Conservation (phyloP, 37 sponge, comb jelly and placozoan genomes). For the Diacarnus erythraeanus region DNA sequence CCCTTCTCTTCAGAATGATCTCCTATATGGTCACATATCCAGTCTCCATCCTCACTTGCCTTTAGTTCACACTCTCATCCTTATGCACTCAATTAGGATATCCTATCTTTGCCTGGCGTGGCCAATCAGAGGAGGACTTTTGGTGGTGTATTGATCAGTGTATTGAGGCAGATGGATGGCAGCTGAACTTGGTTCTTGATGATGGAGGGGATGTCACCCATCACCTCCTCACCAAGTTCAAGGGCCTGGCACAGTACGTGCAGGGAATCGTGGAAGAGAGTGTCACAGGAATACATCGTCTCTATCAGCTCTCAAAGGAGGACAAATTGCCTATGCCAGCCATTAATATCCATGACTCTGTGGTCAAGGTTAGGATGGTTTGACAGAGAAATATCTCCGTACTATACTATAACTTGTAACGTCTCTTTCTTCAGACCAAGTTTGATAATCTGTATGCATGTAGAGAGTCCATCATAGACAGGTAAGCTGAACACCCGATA, state of each 20-base stretch:
- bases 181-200: slow-evolving; percentile 80
- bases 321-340: slow-evolving; percentile 77
- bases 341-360: slow-evolving; percentile 91
- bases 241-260: slow-evolving; percentile 63
- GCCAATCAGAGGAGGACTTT: slow-evolving; percentile 78
- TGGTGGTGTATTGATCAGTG: slow-evolving; percentile 97
- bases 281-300: slow-evolving; percentile 78
- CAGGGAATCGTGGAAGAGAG: slow-evolving; percentile 83
- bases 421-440: slow-evolving; percentile 60
- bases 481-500: slow-evolving; percentile 30
- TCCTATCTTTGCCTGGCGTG: slow-evolving; percentile 85
- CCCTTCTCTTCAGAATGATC: no score
- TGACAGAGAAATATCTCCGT: neutral
- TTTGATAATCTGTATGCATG: slow-evolving; percentile 91
- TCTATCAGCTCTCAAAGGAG: slow-evolving; percentile 86
- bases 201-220: slow-evolving; percentile 94
- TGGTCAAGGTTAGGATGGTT: slow-evolving; percentile 62
- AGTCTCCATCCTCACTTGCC: neutral
- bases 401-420: neutral
- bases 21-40: neutral
- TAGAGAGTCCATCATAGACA: slow-evolving; percentile 82
- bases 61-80: neutral
- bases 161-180: slow-evolving; percentile 62
- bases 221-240: slow-evolving; percentile 65
- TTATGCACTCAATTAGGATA: slow-evolving; percentile 27